A percentile compares a stretch with the other conserved stretches of the same genome.
phyloP scores from a whole-genome alignment of 2,113 vertebrate genomes.

The Forbesichthys agassizii region DNA sequence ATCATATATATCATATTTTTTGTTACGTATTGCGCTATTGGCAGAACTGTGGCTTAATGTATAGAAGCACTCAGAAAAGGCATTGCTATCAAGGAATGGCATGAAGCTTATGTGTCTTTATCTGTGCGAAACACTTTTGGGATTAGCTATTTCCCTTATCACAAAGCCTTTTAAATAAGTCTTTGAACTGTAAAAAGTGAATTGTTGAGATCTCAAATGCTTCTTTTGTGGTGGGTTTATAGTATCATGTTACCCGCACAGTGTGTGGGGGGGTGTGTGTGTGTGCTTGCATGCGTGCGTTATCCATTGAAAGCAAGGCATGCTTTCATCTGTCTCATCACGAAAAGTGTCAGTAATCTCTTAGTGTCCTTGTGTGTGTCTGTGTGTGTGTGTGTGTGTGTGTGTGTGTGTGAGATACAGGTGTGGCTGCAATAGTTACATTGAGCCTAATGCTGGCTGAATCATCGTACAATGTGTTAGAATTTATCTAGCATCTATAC shows the following conservation, averaged over 20 bases:
- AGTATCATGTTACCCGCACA: neutral
- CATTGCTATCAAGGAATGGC: no score
- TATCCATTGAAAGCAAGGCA: constrained; percentile 30
- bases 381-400: constrained; percentile 1
- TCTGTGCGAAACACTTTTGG: constrained; percentile 18
- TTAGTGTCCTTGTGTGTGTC: constrained; percentile 6
- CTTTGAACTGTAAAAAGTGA: constrained; percentile 10
- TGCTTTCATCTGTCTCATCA: constrained; percentile 41
- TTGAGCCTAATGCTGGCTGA: neutral
- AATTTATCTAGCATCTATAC: neutral
- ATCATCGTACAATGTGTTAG: neutral
- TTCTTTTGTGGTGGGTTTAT: neutral
- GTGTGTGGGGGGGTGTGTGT: constrained; percentile 2
- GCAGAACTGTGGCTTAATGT: no score
- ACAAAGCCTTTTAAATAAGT: constrained; percentile 19
- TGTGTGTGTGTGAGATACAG: constrained; percentile 20
- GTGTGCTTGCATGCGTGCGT: constrained; percentile 17
- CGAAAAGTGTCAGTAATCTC: constrained; percentile 11
- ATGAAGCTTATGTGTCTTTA: constrained; percentile 7
- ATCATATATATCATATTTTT: no score
- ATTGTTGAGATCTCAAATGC: constrained; percentile 8
- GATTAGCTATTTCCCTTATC: constrained; percentile 22
- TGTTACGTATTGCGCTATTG: no score
- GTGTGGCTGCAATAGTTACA: neutral
- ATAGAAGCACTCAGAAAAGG: no score